Evolutionary conservation across 2,888 invertebrate species (phyloP), one percentile per base, ranked within the genome.

Genomic region (Micoletzkya japonica): DNA sequence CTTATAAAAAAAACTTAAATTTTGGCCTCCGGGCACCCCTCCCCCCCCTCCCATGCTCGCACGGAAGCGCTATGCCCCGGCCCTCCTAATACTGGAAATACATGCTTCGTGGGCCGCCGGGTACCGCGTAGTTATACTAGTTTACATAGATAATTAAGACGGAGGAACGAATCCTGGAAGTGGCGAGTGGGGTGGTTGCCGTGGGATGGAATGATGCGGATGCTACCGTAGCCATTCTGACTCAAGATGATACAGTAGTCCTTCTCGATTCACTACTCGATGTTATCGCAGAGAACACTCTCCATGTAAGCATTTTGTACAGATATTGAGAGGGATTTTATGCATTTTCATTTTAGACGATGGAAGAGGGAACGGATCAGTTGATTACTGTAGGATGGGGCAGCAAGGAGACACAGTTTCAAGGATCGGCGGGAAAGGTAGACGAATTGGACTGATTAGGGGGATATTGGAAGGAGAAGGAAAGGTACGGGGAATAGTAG

Each of bases 321-420:
- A 44, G 10, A 44, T 14, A 14, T 14, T 44, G 44, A 14, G 44
- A 44, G 20, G 20, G 44, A 44, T 14, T 44, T 44, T 14, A 44
- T 28, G n/a, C n/a, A 34, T 32, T 57, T 14, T 57, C 17, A 24
- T 49, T 64, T 7, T 28, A 64, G 64, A 52, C 52, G 4, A 34
- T 3, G 26, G 37, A 36, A 26, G 20, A 24, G 17, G 64, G 64
- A 52, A 24, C 52, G 44, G 67, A 67, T 26, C 39, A 67, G 28
- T 24, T 67, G 44, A 32, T 57, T 28, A 67, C 67, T 4, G 67
- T 67, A 28, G 67, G 67, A 56, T 67, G 67, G 67, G 67, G 67
- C 4, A 67, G 67, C 39, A 57, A 56, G 24, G 39, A 57, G 30
- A 67, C 57, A 4, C 67, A 67, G 32, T 67, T 67, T 44, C 67